These are phyloP conservation scores for Pentalonia nigronervosa DNA, from an alignment of 1,140 invertebrate genomes.

Conservation along the genomic window DNA sequence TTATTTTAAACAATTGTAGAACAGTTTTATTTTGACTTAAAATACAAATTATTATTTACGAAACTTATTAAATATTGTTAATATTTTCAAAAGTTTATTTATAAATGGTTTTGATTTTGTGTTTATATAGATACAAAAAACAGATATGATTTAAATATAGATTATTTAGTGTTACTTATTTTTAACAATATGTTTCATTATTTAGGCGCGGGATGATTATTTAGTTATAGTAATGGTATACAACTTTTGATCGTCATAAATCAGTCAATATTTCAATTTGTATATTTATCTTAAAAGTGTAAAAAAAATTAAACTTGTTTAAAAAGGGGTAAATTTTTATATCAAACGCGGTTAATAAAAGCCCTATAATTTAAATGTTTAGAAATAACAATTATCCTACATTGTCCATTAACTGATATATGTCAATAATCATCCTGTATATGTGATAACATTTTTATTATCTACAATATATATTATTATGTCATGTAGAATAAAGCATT, in stretches of 20 bases:
- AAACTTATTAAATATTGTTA: background rate
- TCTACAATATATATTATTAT: background rate
- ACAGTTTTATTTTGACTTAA: background rate
- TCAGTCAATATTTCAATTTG: background rate
- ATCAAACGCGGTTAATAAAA: background rate
- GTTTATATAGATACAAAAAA: background rate
- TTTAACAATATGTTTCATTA: background rate
- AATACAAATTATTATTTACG: background rate
- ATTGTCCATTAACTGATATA: background rate
- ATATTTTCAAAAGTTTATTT: background rate
- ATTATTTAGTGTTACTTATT: background rate
- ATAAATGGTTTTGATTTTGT: background rate
- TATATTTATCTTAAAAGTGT: background rate
- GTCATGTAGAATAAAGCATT: background rate
- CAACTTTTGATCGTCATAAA: background rate
- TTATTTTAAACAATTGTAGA: background rate
- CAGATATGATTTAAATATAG: background rate
- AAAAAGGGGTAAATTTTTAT: background rate
- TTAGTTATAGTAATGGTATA: background rate
- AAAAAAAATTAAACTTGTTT: background rate
- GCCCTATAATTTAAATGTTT: background rate
- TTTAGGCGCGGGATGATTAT: background rate
- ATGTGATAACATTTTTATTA: background rate
- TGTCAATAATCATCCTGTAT: background rate
- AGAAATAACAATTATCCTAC: background rate